phyloP scores from a whole-genome alignment of 2,888 invertebrate species.

The Notodonta dromedarius region DNA sequence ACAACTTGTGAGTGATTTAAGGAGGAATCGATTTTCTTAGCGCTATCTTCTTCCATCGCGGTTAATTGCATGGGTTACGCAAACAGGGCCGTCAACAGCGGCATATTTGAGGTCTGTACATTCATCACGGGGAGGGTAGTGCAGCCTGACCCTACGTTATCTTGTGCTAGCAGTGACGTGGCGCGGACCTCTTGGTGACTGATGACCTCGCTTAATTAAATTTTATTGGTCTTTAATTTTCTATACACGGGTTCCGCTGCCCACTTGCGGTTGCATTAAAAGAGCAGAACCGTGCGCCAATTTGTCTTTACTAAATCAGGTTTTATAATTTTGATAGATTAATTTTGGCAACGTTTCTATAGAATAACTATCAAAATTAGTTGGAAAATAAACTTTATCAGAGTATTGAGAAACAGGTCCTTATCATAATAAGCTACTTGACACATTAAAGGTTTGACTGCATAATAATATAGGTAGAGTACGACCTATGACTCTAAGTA shows the following conservation, averaged over 20 bases:
- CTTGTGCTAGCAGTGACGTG: slow-evolving; percentile 74
- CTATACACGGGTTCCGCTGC: not conserved
- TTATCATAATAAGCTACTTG: no score
- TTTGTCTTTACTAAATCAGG: no score
- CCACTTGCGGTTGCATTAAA: not conserved
- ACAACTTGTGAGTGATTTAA: slow-evolving; percentile 59
- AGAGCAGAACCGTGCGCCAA: not conserved
- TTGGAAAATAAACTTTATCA: no score
- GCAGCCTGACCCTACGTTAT: slow-evolving; percentile 81
- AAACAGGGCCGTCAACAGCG: slow-evolving; percentile 71
- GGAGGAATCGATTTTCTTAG: slow-evolving; percentile 41
- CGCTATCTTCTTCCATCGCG: slow-evolving; percentile 47
- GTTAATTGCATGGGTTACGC: slow-evolving; percentile 74
- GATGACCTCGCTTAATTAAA: slow-evolving; percentile 82
- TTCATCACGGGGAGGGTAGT: slow-evolving; percentile 75
- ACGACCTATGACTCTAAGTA: no score
- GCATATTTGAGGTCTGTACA: slow-evolving; percentile 81
- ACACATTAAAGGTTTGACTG: no score
- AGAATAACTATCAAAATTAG: no score
- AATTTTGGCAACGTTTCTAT: no score
- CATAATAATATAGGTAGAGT: no score
- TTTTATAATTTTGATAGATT: no score
- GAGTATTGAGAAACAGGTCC: no score
- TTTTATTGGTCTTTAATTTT: slow-evolving; percentile 64
- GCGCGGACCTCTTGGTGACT: slow-evolving; percentile 72